Evolutionary conservation across 1,140 invertebrate genomes (phyloP).

Genomic region (Drosophila tropicalis): DNA sequence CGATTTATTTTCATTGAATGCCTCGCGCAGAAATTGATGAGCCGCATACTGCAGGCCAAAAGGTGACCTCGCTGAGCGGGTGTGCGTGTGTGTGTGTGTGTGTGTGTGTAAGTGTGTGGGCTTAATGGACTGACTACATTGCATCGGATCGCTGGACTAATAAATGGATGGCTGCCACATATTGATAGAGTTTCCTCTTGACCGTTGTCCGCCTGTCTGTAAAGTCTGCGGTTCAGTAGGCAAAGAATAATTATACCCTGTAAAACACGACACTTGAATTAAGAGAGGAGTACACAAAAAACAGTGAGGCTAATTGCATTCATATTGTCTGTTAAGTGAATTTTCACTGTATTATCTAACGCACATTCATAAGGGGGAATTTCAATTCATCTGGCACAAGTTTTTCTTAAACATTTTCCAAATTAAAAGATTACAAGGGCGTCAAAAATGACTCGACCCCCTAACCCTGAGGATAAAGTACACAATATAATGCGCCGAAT

Average conservation of each 20-base stretch:
- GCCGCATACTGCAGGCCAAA: constrained; percentile 68
- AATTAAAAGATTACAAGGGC: too few relatives aligned
- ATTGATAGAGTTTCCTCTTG: constrained; percentile 31
- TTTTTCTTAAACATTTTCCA: too few relatives aligned
- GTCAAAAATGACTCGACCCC: too few relatives aligned
- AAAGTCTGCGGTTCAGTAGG: background rate
- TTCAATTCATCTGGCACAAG: too few relatives aligned
- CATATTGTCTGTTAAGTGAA: too few relatives aligned
- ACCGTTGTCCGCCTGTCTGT: background rate
- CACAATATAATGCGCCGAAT: too few relatives aligned
- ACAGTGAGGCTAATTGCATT: too few relatives aligned
- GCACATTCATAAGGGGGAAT: too few relatives aligned
- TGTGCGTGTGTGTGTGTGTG: constrained; percentile 9
- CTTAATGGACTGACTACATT: constrained; percentile 45
- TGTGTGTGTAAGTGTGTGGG: constrained; percentile 25
- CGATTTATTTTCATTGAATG: constrained; percentile 75
- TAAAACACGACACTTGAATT: background rate
- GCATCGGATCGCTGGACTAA: constrained; percentile 27
- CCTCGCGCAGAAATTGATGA: constrained; percentile 72
- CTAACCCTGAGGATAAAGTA: too few relatives aligned
- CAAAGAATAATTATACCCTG: background rate
- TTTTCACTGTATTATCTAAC: too few relatives aligned
- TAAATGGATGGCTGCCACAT: constrained; percentile 39
- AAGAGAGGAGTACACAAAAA: too few relatives aligned
- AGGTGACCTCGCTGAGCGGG: constrained; percentile 52